A percentile compares a stretch with the other conserved stretches of the same genome.
Conservation (phyloP, 2,113 vertebrate species). For the Grallaria varia region DNA sequence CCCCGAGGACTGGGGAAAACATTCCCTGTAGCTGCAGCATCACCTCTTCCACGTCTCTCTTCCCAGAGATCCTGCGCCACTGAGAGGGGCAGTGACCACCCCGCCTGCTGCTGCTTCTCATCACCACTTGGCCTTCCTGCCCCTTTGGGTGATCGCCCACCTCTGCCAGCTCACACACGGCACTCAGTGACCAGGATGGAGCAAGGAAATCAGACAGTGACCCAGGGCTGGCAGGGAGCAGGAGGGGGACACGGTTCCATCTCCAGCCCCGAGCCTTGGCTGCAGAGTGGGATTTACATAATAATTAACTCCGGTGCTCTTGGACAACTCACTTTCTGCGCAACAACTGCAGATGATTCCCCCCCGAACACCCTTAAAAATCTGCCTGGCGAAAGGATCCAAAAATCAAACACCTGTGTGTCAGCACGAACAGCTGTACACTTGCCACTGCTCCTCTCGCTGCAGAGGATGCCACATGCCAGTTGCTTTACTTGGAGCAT, state of each 20-base stretch:
- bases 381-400: slow-evolving; percentile 62
- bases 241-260: not conserved
- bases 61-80: fast-evolving
- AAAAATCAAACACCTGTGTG: slow-evolving; percentile 71
- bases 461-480: slow-evolving; percentile 69
- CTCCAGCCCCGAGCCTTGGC: not conserved
- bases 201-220: not conserved
- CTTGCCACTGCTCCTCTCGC: slow-evolving; percentile 53
- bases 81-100: not conserved
- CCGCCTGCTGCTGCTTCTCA: fast-evolving
- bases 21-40: not conserved
- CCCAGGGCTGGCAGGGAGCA: not conserved
- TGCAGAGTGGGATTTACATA: slow-evolving; percentile 47
- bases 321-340: slow-evolving; percentile 49
- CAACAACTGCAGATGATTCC: slow-evolving; percentile 63
- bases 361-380: slow-evolving; percentile 68
- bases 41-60: not conserved
- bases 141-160: fast-evolving
- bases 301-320: slow-evolving; percentile 54
- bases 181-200: not conserved
- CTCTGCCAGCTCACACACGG: not conserved
- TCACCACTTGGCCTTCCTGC: not conserved
- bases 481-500: slow-evolving; percentile 55
- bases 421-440: slow-evolving; percentile 68
- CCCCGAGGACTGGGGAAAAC: not conserved